Evolutionary conservation across 2,113 vertebrate species (phyloP).

Genomic region (Spermophilus dauricus): DNA sequence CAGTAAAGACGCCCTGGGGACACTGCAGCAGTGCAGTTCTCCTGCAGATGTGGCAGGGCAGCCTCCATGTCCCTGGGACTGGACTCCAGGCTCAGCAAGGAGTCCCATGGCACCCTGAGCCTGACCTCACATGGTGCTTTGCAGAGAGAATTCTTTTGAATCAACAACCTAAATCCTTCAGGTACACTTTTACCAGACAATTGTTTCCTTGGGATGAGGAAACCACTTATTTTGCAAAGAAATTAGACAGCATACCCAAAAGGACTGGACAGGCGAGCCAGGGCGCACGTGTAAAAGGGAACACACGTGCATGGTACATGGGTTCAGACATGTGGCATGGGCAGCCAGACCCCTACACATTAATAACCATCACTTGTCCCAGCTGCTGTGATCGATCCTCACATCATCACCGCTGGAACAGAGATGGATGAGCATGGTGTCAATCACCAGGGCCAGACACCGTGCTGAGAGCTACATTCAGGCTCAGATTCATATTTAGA

Average conservation of each 20-base stretch:
- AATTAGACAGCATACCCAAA: not conserved
- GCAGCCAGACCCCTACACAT: too few species aligned
- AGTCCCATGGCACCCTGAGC: not conserved
- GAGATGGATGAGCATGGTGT: not conserved
- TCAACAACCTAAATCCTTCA: constrained; percentile 11
- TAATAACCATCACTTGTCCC: not conserved
- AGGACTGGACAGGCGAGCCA: not conserved
- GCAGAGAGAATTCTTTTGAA: not conserved
- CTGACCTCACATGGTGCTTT: constrained; percentile 14
- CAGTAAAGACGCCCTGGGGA: not conserved
- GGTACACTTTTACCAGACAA: not conserved
- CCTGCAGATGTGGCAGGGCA: constrained; percentile 66
- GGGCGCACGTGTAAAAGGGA: rapidly evolving
- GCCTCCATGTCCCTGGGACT: constrained; percentile 51
- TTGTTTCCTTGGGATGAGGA: not conserved
- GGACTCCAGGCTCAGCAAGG: not conserved
- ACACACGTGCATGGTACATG: too few species aligned
- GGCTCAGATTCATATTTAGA: not conserved
- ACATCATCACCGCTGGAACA: too few species aligned
- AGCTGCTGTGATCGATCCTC: not conserved
- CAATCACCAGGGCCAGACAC: not conserved
- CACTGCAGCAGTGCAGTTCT: constrained; percentile 24
- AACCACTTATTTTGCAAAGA: not conserved
- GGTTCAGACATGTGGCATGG: not conserved
- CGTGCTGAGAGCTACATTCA: not conserved